A percentile compares a stretch with the other conserved stretches of the same genome.
phyloP scores from a whole-genome alignment of 2,113 vertebrate genomes.

The Polyodon spathula region DNA sequence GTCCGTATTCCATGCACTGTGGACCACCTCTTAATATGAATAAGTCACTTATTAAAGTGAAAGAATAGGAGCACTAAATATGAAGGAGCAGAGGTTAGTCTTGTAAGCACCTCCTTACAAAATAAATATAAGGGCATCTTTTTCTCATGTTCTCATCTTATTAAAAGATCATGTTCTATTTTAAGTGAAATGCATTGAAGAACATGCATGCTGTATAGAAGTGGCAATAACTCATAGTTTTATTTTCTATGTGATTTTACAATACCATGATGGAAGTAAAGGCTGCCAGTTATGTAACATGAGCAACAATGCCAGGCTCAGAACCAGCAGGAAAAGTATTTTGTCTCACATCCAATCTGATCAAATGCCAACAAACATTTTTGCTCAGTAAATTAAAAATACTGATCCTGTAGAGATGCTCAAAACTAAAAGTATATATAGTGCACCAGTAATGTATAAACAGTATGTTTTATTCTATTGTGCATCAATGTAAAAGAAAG shows the following conservation, averaged over 20 bases:
- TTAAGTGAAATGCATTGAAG: no score
- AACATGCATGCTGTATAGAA: no score
- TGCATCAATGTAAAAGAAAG: no score
- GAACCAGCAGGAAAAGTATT: not conserved
- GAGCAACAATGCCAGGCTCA: not conserved
- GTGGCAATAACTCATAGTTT: slow-evolving; percentile 9
- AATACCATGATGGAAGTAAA: not conserved
- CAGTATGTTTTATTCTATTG: no score
- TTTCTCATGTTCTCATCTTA: no score
- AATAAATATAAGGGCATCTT: not conserved
- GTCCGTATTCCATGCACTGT: slow-evolving; percentile 29
- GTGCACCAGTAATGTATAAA: no score
- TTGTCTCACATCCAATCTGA: not conserved
- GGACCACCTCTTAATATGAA: slow-evolving; percentile 43
- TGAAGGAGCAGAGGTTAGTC: slow-evolving; percentile 47
- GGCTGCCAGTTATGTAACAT: not conserved
- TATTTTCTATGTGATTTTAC: slow-evolving; percentile 27
- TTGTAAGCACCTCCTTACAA: slow-evolving; percentile 36
- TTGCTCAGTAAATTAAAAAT: no score
- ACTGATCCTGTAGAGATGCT: no score
- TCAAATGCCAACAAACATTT: no score
- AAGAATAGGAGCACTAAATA: slow-evolving; percentile 63
- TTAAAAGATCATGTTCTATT: no score
- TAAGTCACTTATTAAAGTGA: slow-evolving; percentile 57
- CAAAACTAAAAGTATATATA: no score